Percentiles rank a stretch among this genome's conserved stretches.
phyloP scores from a whole-genome alignment of 2,797 vertebrate species.

The Tympanoctomys barrerae region DNA sequence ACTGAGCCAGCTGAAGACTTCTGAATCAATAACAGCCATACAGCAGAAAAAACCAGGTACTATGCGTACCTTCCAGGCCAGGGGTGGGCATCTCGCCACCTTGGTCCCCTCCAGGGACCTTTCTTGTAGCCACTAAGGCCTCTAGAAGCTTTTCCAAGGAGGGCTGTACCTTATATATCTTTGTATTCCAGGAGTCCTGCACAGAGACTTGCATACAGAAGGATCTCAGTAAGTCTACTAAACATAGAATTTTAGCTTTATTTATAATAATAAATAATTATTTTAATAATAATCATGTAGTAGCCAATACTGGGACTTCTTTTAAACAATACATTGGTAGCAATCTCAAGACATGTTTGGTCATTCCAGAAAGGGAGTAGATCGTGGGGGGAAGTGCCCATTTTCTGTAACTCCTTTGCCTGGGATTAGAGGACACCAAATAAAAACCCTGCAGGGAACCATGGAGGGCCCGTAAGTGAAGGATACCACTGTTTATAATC shows the following conservation, averaged over 20 bases:
- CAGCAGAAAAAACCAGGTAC: background rate
- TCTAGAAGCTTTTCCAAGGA: background rate
- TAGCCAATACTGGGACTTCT: conserved; percentile 73
- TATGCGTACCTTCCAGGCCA: background rate
- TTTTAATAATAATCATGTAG: conserved; percentile 69
- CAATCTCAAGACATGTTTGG: conserved; percentile 68
- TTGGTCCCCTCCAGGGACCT: background rate
- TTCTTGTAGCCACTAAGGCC: background rate
- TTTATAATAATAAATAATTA: conserved; percentile 68
- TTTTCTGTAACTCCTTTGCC: conserved; percentile 76
- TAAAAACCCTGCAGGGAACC: background rate
- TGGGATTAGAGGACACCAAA: background rate
- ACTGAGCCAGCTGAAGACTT: background rate
- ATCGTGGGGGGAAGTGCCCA: background rate
- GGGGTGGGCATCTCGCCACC: background rate
- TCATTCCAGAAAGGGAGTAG: conserved; percentile 80
- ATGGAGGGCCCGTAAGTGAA: background rate
- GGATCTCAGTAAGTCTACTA: background rate
- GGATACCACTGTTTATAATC: background rate
- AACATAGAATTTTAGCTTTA: conserved; percentile 73
- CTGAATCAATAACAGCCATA: background rate
- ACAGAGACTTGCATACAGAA: background rate
- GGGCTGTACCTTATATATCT: background rate
- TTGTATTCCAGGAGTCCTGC: background rate
- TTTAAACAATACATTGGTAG: conserved; percentile 55